phyloP scores from a whole-genome alignment of 1,140 invertebrate genomes.

The Calliopsis andreniformis region DNA sequence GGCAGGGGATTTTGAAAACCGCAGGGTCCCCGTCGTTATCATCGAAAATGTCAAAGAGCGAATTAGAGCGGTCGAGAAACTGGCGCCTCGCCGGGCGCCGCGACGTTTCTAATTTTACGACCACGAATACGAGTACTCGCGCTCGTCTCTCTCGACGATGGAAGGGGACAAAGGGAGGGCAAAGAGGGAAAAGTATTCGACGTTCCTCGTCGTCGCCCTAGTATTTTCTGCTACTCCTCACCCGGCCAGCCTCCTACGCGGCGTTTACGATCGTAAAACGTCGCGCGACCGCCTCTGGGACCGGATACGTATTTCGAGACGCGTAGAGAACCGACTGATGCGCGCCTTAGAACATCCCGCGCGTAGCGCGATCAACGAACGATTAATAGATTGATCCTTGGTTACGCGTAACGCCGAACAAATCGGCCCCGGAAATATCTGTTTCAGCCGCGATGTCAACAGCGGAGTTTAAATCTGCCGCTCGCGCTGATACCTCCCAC shows the following conservation, averaged over 20 bases:
- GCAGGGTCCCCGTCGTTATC: conserved; percentile 12
- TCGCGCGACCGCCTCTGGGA: conserved; percentile 13
- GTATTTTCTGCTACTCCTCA: conserved; percentile 42
- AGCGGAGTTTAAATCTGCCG: conserved; percentile 21
- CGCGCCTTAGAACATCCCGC: not conserved
- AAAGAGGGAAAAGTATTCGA: conserved; percentile 32
- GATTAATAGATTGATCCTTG: conserved; percentile 52
- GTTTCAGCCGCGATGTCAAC: conserved; percentile 9
- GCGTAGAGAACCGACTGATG: not conserved
- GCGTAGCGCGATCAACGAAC: conserved; percentile 44
- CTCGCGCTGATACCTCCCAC: not conserved
- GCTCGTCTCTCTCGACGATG: not conserved
- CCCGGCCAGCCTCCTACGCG: conserved; percentile 10
- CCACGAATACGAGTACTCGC: conserved; percentile 17
- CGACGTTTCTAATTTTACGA: conserved; percentile 55
- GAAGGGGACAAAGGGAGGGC: not conserved
- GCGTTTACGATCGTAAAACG: conserved; percentile 51
- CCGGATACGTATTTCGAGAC: conserved; percentile 53
- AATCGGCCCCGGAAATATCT: conserved; percentile 34
- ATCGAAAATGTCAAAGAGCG: conserved; percentile 52
- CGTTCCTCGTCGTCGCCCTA: conserved; percentile 50
- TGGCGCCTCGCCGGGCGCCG: conserved; percentile 48
- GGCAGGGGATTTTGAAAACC: not conserved
- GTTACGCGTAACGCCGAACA: conserved; percentile 28
- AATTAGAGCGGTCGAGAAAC: conserved; percentile 47